Evolutionary conservation across 2,888 invertebrate genomes (phyloP), one percentile per base, ranked within the genome.

Genomic region (Orgyia antiqua): DNA sequence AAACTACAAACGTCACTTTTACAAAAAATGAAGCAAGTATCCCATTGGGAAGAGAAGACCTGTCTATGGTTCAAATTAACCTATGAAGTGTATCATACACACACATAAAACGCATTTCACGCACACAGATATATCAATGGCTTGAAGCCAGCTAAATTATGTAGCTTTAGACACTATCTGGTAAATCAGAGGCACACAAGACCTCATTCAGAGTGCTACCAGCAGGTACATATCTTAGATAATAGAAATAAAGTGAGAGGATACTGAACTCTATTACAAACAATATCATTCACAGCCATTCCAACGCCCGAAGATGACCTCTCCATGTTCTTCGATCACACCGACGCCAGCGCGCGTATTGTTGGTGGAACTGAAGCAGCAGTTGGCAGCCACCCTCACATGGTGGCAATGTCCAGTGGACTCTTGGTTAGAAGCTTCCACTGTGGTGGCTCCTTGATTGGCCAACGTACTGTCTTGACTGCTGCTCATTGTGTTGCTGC

Each of bases 261-360:
- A n/a, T n/a, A n/a, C n/a, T n/a, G n/a, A n/a, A n/a, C 6, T 15
- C 15, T 15, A 15, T 4, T 4, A 23, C 4, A 5, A 4, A 10
- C 10, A 4, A 10, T 10, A 3, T 23, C 9, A 23, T 5, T 23
- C 9, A 2, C 27, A 80, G 79, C 77, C 28, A 15, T 67, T 29
- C 75, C 74, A 34, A 37, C 54, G 23, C 54, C 52, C 27, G 45
- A 58, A 41, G 32, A 38, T 30, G 64, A 72, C 29, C 39, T 63
- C 37, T 68, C 68, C 19, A 23, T 10, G 6, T 67, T 66, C 42
- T 75, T 69, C 51, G 54, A 61, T 34, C 63, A 68, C 31, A 52
- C 49, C 2, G 57, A 68, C 43, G 31, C 42, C 0, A 20, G 33
- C 0, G 46, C 58, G 0, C 70, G 39, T 13, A 34, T 39, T 12